Evolutionary conservation across 2,113 vertebrate genomes (phyloP), one percentile per base, ranked within the genome.

Genomic region (Hylia prasina): DNA sequence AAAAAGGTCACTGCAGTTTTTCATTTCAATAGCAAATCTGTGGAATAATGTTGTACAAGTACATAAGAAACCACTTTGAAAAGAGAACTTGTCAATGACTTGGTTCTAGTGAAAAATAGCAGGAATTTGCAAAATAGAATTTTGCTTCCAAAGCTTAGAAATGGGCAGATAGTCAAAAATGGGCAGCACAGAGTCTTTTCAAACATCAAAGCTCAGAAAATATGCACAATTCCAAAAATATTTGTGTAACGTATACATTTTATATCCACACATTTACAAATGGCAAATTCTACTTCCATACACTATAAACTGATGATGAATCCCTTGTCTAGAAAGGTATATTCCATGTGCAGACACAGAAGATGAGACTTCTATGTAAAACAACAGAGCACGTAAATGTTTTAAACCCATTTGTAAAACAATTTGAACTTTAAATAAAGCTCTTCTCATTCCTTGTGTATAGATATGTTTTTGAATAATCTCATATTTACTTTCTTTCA

Each of bases 1-100:
- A 93, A 96, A 98, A 98, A 98, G 97, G 97, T 98, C 98, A 97
- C 78, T 82, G 96, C 90, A 94, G 81, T 98, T 98, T 98, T 98
- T 98, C 96, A 98, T 97, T 96, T 97, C 97, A 95, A 91, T 82
- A 94, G 97, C 94, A 97, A 96, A 98, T 95, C 97, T 92, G 70
- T 91, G 92, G 96, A 96, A 96, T 96, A 95, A 96, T 94, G 93
- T 97, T 98, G 82, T 78, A 96, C 87, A 79, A 96, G 72, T 94
- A 94, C 76, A 73, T 70, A 79, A 82, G 90, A 95, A 95, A 94
- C 70, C 50, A 39, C 94, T 97, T 90, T 85, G 94, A 94, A 95
- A 94, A 94, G 93, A 89, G 89, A 95, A 93, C 54, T 89, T 82
- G 81, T 44, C 48, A 0, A 80, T 95, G 82, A 90, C 95, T 92